Conservation (phyloP, 1,140 invertebrate species). For the Hyles vespertilio region DNA sequence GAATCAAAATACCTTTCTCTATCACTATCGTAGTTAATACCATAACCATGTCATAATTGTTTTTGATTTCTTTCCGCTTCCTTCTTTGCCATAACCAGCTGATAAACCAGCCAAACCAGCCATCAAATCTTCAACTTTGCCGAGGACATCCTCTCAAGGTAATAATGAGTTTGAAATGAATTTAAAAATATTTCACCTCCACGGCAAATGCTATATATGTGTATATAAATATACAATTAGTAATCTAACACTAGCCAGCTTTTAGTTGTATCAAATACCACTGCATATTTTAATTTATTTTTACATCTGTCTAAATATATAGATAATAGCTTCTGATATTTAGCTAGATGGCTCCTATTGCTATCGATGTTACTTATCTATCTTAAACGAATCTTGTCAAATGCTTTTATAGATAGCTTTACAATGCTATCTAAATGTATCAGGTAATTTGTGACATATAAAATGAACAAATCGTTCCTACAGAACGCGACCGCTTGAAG, state of each 20-base stretch:
- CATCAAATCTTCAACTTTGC: constrained; percentile 95
- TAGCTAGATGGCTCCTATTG: not conserved
- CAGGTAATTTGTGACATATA: not conserved
- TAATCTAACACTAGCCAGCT: too few species aligned
- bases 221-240: too few species aligned
- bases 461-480: constrained; percentile 13
- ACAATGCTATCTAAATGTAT: not conserved
- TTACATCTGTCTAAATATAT: not conserved
- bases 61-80: constrained; percentile 74
- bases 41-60: constrained; percentile 73
- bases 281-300: too few species aligned
- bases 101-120: constrained; percentile 96
- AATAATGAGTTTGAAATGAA: constrained; percentile 60
- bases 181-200: not conserved
- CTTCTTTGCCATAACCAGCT: constrained; percentile 80
- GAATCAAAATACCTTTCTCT: not conserved
- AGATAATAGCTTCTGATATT: too few species aligned
- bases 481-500: constrained; percentile 89
- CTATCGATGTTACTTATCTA: not conserved
- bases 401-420: constrained; percentile 3
- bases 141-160: constrained; percentile 95
- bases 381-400: not conserved
- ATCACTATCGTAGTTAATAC: constrained; percentile 59
- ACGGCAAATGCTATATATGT: too few species aligned
- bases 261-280: too few species aligned